These are phyloP conservation scores for Anoplophora glabripennis DNA, from an alignment of 1,140 invertebrate genomes.

Conservation along the genomic window DNA sequence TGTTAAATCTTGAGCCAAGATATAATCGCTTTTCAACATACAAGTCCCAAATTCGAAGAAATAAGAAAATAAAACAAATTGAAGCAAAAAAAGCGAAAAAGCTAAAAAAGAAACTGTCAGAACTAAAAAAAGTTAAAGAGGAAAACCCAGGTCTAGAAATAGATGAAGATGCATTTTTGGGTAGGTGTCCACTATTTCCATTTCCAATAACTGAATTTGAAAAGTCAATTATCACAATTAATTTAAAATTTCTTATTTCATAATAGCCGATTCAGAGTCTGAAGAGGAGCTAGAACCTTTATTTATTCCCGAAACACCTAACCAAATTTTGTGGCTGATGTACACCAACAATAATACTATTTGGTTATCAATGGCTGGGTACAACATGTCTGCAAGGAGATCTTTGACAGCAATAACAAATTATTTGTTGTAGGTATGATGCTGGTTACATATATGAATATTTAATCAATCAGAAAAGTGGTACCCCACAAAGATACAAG, in stretches of 20 bases:
- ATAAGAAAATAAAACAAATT: conserved; percentile 47
- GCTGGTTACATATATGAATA: conserved; percentile 74
- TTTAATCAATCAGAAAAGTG: conserved; percentile 44
- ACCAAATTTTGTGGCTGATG: conserved; percentile 53
- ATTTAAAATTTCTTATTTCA: conserved; percentile 18
- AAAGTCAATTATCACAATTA: too few relatives aligned
- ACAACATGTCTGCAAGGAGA: not conserved
- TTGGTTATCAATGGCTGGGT: conserved; percentile 60
- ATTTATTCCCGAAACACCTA: conserved; percentile 57
- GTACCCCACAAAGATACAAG: conserved; percentile 48
- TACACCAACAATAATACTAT: conserved; percentile 53
- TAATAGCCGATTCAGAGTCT: conserved; percentile 54
- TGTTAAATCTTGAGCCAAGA: conserved; percentile 49
- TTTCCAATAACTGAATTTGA: too few relatives aligned
- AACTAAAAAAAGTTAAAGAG: conserved; percentile 54
- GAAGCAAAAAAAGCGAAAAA: conserved; percentile 54
- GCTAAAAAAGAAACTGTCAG: conserved; percentile 52
- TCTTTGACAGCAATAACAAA: not conserved
- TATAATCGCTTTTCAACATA: conserved; percentile 57
- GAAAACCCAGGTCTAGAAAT: conserved; percentile 59
- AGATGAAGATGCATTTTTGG: conserved; percentile 56
- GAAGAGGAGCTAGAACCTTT: conserved; percentile 57
- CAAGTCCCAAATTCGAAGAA: conserved; percentile 57
- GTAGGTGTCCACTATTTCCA: too few relatives aligned
- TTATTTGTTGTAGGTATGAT: conserved; percentile 55